Evolutionary conservation across 2,888 invertebrate species (phyloP).

Genomic region (Brachyopa scutellaris): DNA sequence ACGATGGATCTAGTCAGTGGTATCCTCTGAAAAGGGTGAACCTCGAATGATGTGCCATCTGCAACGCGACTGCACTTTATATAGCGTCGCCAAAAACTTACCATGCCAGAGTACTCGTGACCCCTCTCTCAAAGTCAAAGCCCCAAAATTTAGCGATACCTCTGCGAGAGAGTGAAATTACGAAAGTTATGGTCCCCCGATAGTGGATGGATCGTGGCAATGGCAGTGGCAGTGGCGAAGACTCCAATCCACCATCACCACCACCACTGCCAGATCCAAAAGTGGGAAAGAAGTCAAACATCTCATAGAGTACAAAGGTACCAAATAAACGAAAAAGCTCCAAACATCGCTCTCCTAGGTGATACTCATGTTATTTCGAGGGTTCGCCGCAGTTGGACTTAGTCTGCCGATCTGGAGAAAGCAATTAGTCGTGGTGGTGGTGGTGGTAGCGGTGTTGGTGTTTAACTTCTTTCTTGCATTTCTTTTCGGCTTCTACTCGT

Average conservation of each 20-base stretch:
- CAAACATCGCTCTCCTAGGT: constrained; percentile 42
- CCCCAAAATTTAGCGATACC: constrained; percentile 25
- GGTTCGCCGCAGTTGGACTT: background rate
- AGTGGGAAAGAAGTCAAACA: constrained; percentile 58
- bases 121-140: constrained; percentile 51
- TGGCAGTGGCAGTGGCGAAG: constrained; percentile 32
- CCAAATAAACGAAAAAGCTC: constrained; percentile 43
- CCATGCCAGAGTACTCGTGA: constrained; percentile 50
- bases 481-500: constrained; percentile 35
- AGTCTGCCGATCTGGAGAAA: background rate
- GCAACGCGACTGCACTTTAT: constrained; percentile 70
- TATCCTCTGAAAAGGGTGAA: constrained; percentile 66
- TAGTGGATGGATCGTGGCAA: background rate
- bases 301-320: constrained; percentile 62
- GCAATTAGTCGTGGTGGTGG: constrained; percentile 5
- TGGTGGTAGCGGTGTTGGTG: background rate
- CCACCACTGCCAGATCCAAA: constrained; percentile 29
- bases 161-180: constrained; percentile 64
- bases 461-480: constrained; percentile 44
- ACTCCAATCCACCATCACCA: constrained; percentile 36
- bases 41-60: constrained; percentile 71
- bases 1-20: constrained; percentile 11
- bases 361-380: constrained; percentile 5
- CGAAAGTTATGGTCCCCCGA: constrained; percentile 60
- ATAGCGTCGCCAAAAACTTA: constrained; percentile 68